phyloP scores from a whole-genome alignment of 2,888 invertebrate species.

The Cerceris ruficornis region DNA sequence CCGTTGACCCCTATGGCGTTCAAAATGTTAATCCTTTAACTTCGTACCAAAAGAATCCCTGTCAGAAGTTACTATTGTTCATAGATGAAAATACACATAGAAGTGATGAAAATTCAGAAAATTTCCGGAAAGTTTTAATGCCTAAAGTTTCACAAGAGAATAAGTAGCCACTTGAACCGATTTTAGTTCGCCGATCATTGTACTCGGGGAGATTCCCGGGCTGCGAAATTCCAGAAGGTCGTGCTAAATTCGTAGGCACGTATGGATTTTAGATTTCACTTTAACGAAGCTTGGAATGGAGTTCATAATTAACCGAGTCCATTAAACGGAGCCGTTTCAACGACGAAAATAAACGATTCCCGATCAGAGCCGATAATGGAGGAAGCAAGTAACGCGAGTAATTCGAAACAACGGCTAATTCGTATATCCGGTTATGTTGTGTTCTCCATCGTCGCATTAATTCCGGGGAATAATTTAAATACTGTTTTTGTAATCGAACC shows the following conservation, averaged over 20 bases:
- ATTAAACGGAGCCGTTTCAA: conserved; percentile 22
- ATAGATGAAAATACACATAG: too few relatives aligned
- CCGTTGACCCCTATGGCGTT: too few relatives aligned
- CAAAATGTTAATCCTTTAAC: too few relatives aligned
- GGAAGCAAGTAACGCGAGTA: conserved; percentile 45
- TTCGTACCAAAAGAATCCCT: too few relatives aligned
- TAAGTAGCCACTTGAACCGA: too few relatives aligned
- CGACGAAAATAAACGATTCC: conserved; percentile 19
- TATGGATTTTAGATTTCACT: neutral
- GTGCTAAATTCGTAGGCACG: neutral
- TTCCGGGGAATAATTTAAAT: conserved; percentile 48
- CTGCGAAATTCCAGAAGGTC: too few relatives aligned
- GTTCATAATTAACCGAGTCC: conserved; percentile 7
- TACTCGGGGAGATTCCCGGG: too few relatives aligned
- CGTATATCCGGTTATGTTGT: conserved; percentile 40
- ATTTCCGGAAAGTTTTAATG: too few relatives aligned
- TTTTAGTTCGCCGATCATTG: too few relatives aligned
- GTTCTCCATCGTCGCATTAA: conserved; percentile 36
- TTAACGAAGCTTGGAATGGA: neutral
- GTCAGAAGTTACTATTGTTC: too few relatives aligned
- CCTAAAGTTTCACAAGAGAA: too few relatives aligned
- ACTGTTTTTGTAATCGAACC: conserved; percentile 21
- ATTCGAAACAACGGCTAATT: conserved; percentile 33
- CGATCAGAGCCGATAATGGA: conserved; percentile 53
- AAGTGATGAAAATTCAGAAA: too few relatives aligned